phyloP scores from a whole-genome alignment of 2,797 vertebrate genomes.

The Characodon lateralis region DNA sequence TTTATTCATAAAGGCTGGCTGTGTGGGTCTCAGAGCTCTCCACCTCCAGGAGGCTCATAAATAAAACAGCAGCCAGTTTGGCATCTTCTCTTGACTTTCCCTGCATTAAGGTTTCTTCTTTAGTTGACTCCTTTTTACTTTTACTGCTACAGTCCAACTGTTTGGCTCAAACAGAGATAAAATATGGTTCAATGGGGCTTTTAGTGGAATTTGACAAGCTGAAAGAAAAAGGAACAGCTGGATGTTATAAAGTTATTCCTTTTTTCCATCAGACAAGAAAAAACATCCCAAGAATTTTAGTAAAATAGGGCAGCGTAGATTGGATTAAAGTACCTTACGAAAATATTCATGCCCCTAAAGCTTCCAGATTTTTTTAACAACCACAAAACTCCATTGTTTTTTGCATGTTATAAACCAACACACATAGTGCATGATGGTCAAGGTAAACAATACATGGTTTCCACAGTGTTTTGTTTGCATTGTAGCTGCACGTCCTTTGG shows the following conservation, averaged over 20 bases:
- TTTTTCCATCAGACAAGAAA: constrained; percentile 72
- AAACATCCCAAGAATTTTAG: constrained; percentile 78
- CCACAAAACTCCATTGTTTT: background rate
- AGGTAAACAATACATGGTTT: too few species aligned
- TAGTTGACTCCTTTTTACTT: constrained; percentile 39
- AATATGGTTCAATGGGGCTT: constrained; percentile 54
- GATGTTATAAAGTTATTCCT: constrained; percentile 68
- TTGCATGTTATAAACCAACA: background rate
- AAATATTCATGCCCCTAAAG: background rate
- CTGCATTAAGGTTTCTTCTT: constrained; percentile 52
- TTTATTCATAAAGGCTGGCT: constrained; percentile 84
- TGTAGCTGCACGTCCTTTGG: too few species aligned
- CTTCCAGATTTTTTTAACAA: background rate
- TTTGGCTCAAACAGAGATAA: constrained; percentile 37
- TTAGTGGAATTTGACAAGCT: constrained; percentile 70
- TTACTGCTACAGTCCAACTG: constrained; percentile 15
- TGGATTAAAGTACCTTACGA: constrained; percentile 26
- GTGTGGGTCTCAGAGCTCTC: constrained; percentile 75
- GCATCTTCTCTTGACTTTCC: constrained; percentile 72
- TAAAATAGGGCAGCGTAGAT: constrained; percentile 62
- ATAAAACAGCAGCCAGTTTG: constrained; percentile 79
- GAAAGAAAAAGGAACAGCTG: constrained; percentile 58
- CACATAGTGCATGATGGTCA: background rate
- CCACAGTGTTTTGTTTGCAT: too few species aligned
- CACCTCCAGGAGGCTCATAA: constrained; percentile 77